Conservation (phyloP, 2,888 invertebrate species). For the Trachelus stipa region DNA sequence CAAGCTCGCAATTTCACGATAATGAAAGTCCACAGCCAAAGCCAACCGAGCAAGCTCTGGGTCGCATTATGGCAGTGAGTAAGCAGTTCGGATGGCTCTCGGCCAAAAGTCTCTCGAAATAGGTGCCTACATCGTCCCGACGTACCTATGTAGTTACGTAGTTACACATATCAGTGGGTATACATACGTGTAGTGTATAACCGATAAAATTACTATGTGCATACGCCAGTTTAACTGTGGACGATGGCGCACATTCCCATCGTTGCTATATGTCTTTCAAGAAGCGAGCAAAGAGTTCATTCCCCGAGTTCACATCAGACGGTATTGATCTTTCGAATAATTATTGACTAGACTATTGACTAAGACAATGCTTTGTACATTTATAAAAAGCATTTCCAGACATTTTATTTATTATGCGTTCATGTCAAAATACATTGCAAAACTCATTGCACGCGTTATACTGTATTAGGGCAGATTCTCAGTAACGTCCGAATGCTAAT, state of each 20-base stretch:
- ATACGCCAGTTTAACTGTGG: not conserved
- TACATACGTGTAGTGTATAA: not conserved
- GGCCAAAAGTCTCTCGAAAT: conserved; percentile 50
- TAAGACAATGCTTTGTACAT: not conserved
- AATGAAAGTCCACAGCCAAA: conserved; percentile 15
- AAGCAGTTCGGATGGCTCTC: conserved; percentile 40
- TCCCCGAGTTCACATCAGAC: conserved; percentile 15
- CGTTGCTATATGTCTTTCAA: not conserved
- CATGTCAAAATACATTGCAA: not conserved
- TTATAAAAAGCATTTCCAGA: not conserved
- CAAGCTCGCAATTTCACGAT: conserved; percentile 2
- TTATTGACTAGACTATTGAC: not conserved
- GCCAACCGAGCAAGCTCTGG: conserved; percentile 32
- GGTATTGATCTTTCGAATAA: not conserved
- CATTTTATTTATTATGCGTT: not conserved
- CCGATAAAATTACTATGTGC: not conserved
- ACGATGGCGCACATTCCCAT: not conserved
- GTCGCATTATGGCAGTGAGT: conserved; percentile 47
- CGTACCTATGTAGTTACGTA: conserved; percentile 12
- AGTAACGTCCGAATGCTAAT: not conserved
- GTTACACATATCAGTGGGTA: not conserved
- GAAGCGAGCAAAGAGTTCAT: conserved; percentile 24
- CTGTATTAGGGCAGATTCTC: not conserved
- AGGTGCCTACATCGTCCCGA: conserved; percentile 36
- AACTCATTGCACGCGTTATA: not conserved